phyloP scores from a whole-genome alignment of 2,888 invertebrate genomes.

The Drosophila differens region DNA sequence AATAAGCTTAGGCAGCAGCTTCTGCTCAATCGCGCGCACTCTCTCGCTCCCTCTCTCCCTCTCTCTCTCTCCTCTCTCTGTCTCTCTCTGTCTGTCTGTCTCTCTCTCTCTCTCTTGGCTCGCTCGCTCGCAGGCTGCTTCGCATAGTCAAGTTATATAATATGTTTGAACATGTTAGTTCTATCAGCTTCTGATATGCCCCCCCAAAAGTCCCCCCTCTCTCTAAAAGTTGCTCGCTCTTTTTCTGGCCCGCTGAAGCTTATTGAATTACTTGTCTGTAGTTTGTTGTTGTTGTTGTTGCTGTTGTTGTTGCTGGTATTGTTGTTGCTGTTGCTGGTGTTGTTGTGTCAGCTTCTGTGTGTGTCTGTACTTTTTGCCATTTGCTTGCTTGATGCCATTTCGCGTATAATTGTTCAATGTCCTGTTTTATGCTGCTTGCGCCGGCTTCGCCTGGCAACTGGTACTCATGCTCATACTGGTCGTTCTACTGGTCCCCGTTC shows the following conservation, averaged over 20 bases:
- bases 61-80: conserved; percentile 8
- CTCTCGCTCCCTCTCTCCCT: neutral
- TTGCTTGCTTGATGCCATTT: conserved; percentile 41
- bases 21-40: neutral
- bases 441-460: conserved; percentile 12
- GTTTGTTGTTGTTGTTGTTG: neutral
- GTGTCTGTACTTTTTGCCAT: conserved; percentile 25
- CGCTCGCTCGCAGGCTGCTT: neutral
- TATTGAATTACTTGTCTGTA: conserved; percentile 57
- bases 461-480: conserved; percentile 7
- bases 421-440: conserved; percentile 51
- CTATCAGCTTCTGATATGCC: conserved; percentile 39
- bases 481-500: conserved; percentile 8
- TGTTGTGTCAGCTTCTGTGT: conserved; percentile 8
- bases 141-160: conserved; percentile 47
- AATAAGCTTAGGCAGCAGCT: conserved; percentile 52
- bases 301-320: neutral
- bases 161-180: conserved; percentile 50
- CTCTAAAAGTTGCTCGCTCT: neutral
- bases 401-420: conserved; percentile 69
- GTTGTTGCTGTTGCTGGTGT: neutral
- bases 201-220: neutral
- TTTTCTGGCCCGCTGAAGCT: conserved; percentile 40
- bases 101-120: neutral
- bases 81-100: neutral